Evolutionary conservation across 2,113 vertebrate genomes (phyloP).

Genomic region (Chelonoidis abingdonii): DNA sequence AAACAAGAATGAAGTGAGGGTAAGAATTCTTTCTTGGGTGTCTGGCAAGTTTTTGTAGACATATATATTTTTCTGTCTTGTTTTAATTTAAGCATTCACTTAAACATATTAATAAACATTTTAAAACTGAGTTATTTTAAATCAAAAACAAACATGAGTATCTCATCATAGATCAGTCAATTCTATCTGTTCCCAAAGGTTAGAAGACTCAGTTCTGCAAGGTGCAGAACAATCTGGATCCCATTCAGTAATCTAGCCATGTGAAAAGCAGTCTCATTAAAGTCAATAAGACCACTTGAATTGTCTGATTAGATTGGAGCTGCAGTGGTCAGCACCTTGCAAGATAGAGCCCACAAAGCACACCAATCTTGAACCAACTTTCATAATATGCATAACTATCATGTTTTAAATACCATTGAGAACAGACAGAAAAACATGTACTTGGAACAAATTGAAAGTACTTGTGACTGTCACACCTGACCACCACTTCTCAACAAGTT

Average conservation of each 20-base stretch:
- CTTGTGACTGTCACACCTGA: neutral
- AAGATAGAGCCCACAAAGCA: neutral
- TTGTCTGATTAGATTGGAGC: neutral
- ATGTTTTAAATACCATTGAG: neutral
- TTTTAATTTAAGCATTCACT: neutral
- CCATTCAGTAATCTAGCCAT: neutral
- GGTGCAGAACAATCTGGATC: neutral
- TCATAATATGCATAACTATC: neutral
- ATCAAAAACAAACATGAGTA: neutral
- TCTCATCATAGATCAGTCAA: neutral
- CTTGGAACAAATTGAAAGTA: neutral
- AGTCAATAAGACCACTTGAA: neutral
- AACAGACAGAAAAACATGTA: neutral
- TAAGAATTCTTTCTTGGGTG: neutral
- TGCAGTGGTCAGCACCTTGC: neutral
- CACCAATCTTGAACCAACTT: neutral
- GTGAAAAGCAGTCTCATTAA: neutral
- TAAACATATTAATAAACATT: neutral
- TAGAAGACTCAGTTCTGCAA: fast-evolving
- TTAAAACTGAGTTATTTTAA: neutral
- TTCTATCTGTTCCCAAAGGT: neutral
- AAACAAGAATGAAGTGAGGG: neutral
- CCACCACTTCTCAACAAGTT: neutral
- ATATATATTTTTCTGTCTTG: neutral
- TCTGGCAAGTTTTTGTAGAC: neutral